Percentiles rank a stretch among this genome's conserved stretches.
Evolutionary conservation across 64 coral and sea anemone genomes (phyloP).

Genomic region (Acropora tenuis): DNA sequence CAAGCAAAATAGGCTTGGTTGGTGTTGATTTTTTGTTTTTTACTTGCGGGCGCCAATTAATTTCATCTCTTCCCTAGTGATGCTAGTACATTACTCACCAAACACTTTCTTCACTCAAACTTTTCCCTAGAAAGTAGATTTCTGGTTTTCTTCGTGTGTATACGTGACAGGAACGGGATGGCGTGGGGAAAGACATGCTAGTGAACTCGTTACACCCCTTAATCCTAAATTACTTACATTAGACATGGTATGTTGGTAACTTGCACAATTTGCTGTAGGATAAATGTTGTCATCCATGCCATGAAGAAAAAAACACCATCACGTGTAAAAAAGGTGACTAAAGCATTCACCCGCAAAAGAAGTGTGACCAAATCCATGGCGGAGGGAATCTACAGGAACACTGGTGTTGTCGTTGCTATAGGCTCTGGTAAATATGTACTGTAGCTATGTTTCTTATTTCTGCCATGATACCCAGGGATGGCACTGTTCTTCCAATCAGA

Average conservation of each 20-base stretch:
- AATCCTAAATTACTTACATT: constrained; percentile 31
- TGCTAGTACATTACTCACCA: constrained; percentile 33
- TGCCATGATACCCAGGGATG: neutral
- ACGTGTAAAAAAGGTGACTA: neutral
- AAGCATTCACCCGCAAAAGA: neutral
- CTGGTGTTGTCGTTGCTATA: constrained; percentile 34
- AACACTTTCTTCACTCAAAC: constrained; percentile 39
- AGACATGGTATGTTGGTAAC: constrained; percentile 29
- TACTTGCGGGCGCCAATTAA: neutral
- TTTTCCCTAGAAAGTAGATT: constrained; percentile 36
- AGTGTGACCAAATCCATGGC: constrained; percentile 27
- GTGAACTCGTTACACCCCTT: constrained; percentile 27
- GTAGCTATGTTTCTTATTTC: neutral
- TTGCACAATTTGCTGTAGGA: neutral
- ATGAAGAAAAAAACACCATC: constrained; percentile 8
- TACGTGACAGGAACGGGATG: neutral
- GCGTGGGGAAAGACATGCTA: constrained; percentile 4
- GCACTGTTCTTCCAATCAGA: too few relatives aligned
- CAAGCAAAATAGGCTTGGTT: neutral
- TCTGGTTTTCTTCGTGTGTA: constrained; percentile 8
- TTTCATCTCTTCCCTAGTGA: constrained; percentile 19
- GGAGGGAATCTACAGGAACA: neutral
- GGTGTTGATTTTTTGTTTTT: neutral
- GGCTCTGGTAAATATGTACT: constrained; percentile 12
- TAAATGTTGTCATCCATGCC: constrained; percentile 28